These are phyloP conservation scores for Rhombomys opimus DNA, from an alignment of 2,113 vertebrate species.

Conservation along the genomic window DNA sequence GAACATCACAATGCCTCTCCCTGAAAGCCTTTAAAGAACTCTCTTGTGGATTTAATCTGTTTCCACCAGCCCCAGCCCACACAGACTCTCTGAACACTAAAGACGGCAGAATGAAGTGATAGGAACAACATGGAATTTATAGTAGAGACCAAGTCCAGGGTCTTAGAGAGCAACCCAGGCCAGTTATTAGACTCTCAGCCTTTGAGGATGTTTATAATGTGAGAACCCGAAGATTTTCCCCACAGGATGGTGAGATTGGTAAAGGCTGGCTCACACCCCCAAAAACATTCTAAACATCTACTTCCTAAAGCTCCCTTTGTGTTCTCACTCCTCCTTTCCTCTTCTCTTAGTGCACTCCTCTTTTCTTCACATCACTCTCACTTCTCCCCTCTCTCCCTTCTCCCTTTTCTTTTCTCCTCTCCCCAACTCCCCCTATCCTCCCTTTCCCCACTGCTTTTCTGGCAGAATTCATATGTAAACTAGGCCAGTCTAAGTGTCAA, in stretches of 20 bases:
- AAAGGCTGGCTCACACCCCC: background rate
- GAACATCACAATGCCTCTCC: background rate
- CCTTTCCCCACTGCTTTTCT: background rate
- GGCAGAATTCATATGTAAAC: background rate
- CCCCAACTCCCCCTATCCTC: background rate
- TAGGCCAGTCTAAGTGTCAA: background rate
- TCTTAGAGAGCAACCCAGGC: background rate
- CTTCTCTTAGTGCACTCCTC: background rate
- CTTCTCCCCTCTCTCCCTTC: background rate
- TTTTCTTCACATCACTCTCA: background rate
- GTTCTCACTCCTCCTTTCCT: background rate
- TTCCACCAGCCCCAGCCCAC: background rate
- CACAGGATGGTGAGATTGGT: background rate
- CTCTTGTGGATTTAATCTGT: background rate
- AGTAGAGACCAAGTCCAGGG: background rate
- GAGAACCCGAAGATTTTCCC: background rate
- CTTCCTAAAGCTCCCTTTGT: background rate
- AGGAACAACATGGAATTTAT: background rate
- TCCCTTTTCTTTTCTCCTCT: too few relatives aligned
- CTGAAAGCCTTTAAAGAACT: background rate
- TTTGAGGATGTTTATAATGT: background rate
- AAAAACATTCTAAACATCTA: background rate
- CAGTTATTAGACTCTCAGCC: background rate
- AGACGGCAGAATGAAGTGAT: background rate
- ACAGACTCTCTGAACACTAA: background rate